Base-by-base conservation (phyloP, 1,140 invertebrate genomes). In the Babylonia areolata region DNA sequence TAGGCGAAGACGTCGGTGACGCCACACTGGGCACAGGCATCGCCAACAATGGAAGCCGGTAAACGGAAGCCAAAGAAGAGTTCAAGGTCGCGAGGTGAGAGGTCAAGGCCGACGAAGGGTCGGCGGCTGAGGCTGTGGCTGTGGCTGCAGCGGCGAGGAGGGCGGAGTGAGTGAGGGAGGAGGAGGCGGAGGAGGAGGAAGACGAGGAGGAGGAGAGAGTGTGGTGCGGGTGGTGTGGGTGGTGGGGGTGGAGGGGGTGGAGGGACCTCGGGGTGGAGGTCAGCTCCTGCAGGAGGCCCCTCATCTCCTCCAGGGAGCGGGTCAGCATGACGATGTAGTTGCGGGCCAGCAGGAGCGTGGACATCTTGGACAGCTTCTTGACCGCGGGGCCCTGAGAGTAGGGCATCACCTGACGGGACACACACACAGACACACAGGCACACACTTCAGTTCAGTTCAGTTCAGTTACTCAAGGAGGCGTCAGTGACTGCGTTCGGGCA, bases 361-460 rank as follows among this genome's bases (percentile, higher is more conserved):
- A 90, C 91, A 92, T 91, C 88, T 92, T 92, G 33, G 92, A 92
- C 31, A 92, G 85, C 88, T 92, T 92, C 85, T 92, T 92, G 1
- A 92, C 91, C 11, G 90, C 87, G 9, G 90, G 91, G 73, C 91
- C 91, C 92, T 99, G 97, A 2, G 98, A 98, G 73, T 93, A 93
- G 1, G 92, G 92, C 88, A 93, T 93, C 46, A 94, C 93, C 86
- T 87, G 73, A 20, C 46, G 46, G n/a, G 58, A 64, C 58, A 64
- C 12, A 64, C 58, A 64, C 12, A 64, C 58, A 64, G 20, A 64
- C n/a, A n/a, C 17, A 79, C 17, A 79, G 37, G 40, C 0, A 3
- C 6, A 79, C 77, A 79, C n/a, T n/a, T n/a, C n/a, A n/a, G n/a
- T n/a, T n/a, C n/a, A n/a, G n/a, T n/a, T n/a, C n/a, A n/a, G n/a